Conservation (phyloP, 2,797 vertebrate genomes). For the Anabacerthia variegaticeps region DNA sequence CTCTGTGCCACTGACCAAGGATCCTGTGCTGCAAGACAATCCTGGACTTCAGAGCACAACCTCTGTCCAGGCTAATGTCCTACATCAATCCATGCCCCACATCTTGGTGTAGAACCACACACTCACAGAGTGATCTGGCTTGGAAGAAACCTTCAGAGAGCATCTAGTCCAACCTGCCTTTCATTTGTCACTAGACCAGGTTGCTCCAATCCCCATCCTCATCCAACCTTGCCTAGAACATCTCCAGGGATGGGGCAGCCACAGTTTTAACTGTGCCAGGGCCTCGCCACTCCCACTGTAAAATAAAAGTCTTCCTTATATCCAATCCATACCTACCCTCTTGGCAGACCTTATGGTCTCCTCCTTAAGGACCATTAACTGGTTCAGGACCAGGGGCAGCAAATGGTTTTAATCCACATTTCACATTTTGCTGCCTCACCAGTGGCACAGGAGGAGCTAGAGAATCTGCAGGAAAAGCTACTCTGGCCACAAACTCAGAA, state of each 20-base stretch:
- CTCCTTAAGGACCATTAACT: neutral
- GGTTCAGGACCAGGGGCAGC: neutral
- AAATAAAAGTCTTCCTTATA: neutral
- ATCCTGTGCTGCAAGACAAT: neutral
- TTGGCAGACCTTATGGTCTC: neutral
- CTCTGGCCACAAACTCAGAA: neutral
- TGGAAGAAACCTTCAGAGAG: neutral
- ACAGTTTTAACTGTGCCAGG: neutral
- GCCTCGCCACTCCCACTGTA: fast-evolving
- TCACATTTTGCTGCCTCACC: neutral
- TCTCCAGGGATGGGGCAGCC: neutral
- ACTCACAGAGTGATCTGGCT: neutral
- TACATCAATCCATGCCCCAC: neutral
- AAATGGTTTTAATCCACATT: neutral
- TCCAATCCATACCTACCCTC: neutral
- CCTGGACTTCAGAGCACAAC: neutral
- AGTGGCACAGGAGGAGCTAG: neutral
- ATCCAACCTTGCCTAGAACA: neutral
- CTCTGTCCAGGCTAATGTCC: neutral
- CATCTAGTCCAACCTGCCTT: neutral
- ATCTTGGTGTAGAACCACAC: neutral
- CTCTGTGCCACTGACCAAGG: neutral
- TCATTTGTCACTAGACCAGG: neutral
- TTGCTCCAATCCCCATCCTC: neutral
- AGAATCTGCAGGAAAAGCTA: neutral